phyloP scores from a whole-genome alignment of 1,140 invertebrate genomes.

The Pseudoatta argentina region DNA sequence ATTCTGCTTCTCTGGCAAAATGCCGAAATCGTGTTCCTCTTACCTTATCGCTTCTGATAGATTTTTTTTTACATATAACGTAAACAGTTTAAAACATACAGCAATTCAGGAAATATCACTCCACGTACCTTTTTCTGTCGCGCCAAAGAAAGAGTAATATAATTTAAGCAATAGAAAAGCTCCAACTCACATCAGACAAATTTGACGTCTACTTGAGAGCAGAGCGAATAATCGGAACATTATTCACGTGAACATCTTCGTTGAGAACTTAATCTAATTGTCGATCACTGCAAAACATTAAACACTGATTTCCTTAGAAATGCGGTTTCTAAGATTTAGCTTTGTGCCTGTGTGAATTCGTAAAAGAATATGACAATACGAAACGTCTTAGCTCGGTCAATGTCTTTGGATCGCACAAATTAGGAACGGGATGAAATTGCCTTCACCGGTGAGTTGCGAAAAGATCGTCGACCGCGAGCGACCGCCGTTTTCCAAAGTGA shows the following conservation, averaged over 20 bases:
- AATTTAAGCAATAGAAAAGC: slow-evolving; percentile 8
- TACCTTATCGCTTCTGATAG: not conserved
- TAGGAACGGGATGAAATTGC: slow-evolving; percentile 49
- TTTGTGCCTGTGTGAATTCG: not conserved
- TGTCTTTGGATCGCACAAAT: slow-evolving; percentile 44
- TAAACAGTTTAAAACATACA: slow-evolving; percentile 11
- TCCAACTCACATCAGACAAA: not conserved
- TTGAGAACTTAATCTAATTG: slow-evolving; percentile 36
- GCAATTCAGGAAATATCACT: not conserved
- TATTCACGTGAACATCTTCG: not conserved
- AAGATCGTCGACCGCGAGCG: slow-evolving; percentile 56
- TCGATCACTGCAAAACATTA: not conserved
- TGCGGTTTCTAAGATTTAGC: slow-evolving; percentile 23
- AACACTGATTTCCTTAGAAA: slow-evolving; percentile 21
- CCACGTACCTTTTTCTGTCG: not conserved
- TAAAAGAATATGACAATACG: not conserved
- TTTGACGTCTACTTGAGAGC: not conserved
- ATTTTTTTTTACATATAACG: not conserved
- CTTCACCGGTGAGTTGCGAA: not conserved
- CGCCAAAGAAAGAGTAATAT: not conserved
- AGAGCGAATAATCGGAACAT: not conserved
- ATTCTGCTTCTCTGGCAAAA: not conserved
- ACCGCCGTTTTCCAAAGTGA: slow-evolving; percentile 18
- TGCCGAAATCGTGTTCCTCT: not conserved
- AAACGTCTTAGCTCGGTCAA: slow-evolving; percentile 17